Percentiles rank a stretch among this genome's conserved stretches.
Evolutionary conservation across 2,797 vertebrate species (phyloP).

Genomic region (Tarsius wallacei): DNA sequence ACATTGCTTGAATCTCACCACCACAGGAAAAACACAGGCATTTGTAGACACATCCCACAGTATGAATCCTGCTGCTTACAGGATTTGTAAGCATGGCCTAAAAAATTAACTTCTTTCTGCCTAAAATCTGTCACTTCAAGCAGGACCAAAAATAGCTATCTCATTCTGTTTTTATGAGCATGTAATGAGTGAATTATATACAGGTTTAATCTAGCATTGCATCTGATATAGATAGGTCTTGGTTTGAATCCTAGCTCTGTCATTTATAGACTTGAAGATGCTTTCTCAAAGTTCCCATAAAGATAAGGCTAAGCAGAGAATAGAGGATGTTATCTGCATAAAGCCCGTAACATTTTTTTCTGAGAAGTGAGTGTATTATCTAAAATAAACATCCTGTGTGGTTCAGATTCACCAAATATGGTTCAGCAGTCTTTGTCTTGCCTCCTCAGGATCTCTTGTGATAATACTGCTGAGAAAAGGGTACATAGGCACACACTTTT

Average conservation of each 20-base stretch:
- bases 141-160: not conserved
- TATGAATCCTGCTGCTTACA: not conserved
- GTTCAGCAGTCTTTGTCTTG: not conserved
- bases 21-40: not conserved
- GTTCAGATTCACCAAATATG: not conserved
- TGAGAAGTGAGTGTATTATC: slow-evolving; percentile 7
- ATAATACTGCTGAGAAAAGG: not conserved
- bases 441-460: not conserved
- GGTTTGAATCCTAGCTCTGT: slow-evolving; percentile 29
- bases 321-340: not conserved
- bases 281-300: slow-evolving; percentile 49
- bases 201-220: not conserved
- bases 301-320: slow-evolving; percentile 49
- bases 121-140: not conserved
- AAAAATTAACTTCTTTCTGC: not conserved
- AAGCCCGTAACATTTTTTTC: not conserved
- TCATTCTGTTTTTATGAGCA: not conserved
- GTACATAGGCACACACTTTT: not conserved
- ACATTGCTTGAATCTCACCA: not conserved
- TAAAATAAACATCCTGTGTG: slow-evolving; percentile 3
- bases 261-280: not conserved
- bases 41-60: not conserved
- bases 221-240: not conserved
- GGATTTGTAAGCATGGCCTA: not conserved
- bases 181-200: not conserved